Evolutionary conservation across 2,888 invertebrate species (phyloP).

Genomic region (Chrysina gloriosa): DNA sequence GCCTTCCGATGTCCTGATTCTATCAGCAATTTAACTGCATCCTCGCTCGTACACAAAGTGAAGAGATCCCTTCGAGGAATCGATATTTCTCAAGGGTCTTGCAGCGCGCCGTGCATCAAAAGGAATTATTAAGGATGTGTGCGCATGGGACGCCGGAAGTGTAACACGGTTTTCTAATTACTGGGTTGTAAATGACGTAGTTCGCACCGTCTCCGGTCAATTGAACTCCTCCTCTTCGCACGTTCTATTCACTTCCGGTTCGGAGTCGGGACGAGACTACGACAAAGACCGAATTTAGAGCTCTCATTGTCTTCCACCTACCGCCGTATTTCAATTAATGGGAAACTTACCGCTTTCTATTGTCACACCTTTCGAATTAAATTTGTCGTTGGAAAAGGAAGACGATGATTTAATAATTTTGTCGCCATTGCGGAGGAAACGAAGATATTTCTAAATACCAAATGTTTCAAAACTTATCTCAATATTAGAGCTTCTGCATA

Average conservation of each 20-base stretch:
- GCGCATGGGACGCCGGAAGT: conserved; percentile 30
- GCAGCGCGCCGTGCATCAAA: conserved; percentile 35
- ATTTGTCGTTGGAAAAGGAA: conserved; percentile 12
- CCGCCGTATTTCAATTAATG: conserved; percentile 32
- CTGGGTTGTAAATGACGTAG: conserved; percentile 49
- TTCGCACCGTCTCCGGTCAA: conserved; percentile 40
- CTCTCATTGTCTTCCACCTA: conserved; percentile 18
- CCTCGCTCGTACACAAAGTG: conserved; percentile 16
- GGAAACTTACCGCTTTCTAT: conserved; percentile 29
- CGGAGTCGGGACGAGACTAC: not conserved
- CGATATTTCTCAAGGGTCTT: conserved; percentile 38
- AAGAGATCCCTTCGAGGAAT: conserved; percentile 31
- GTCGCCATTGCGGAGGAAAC: not conserved
- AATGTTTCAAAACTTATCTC: too few relatives aligned
- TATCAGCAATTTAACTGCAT: conserved; percentile 19
- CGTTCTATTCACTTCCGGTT: conserved; percentile 36
- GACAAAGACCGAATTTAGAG: conserved; percentile 36
- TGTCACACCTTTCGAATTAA: conserved; percentile 17
- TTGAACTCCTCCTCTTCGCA: conserved; percentile 28
- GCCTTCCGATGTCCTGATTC: conserved; percentile 22
- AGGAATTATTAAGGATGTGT: conserved; percentile 44
- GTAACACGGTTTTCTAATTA: conserved; percentile 49
- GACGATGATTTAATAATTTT: conserved; percentile 2
- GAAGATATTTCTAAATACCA: not conserved
- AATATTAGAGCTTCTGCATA: too few relatives aligned